Percentiles rank a stretch among this genome's conserved stretches.
phyloP scores from a whole-genome alignment of 2,797 vertebrate genomes.

The Sphenodon punctatus region DNA sequence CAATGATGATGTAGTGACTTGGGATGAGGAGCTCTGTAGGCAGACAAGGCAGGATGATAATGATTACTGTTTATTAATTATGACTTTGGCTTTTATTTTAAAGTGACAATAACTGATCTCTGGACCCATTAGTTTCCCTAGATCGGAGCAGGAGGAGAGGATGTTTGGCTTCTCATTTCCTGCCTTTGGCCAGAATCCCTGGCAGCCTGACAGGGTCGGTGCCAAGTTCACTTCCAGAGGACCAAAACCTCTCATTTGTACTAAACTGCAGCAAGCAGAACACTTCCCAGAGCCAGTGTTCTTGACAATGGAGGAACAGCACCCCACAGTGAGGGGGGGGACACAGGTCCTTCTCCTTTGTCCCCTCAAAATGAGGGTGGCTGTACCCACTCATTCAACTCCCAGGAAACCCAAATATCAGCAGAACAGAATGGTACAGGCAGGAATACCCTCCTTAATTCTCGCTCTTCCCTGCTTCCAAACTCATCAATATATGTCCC shows the following conservation, averaged over 20 bases:
- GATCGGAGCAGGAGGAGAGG: neutral
- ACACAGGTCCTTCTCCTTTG: too few relatives aligned
- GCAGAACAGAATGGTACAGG: too few relatives aligned
- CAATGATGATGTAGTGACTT: accelerated
- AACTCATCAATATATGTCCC: too few relatives aligned
- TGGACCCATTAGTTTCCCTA: neutral
- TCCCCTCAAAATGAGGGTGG: too few relatives aligned
- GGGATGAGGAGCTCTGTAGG: neutral
- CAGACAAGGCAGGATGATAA: neutral
- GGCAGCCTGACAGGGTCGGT: slow-evolving; percentile 27
- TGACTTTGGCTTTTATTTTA: neutral
- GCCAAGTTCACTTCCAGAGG: slow-evolving; percentile 17
- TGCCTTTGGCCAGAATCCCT: slow-evolving; percentile 4
- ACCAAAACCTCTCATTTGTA: neutral
- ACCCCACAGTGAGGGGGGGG: too few relatives aligned
- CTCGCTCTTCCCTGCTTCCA: too few relatives aligned
- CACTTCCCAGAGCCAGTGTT: neutral
- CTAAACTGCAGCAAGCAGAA: too few relatives aligned
- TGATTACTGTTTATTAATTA: neutral
- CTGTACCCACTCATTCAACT: too few relatives aligned
- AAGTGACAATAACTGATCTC: neutral
- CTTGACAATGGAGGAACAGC: too few relatives aligned
- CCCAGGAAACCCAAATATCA: too few relatives aligned
- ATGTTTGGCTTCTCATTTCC: neutral
- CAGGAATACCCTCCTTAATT: too few relatives aligned